Conservation (phyloP, 2,113 vertebrate species). For the Circaetus cinerascens region DNA sequence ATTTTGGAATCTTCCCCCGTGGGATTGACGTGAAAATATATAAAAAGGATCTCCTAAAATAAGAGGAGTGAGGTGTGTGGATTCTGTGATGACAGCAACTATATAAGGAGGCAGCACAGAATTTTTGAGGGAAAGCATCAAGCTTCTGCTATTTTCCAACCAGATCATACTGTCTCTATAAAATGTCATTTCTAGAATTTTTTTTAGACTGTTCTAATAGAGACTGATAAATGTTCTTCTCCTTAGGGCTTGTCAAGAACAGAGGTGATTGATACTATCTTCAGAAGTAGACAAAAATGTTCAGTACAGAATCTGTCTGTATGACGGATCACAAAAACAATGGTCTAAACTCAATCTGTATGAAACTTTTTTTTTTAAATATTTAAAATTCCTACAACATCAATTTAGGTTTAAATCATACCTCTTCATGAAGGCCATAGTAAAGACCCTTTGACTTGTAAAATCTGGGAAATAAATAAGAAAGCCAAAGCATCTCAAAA, state of each 20-base stretch:
- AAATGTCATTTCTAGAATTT: slow-evolving; percentile 36
- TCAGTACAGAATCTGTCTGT: slow-evolving; percentile 46
- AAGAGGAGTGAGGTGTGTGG: background rate
- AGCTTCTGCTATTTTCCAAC: slow-evolving; percentile 47
- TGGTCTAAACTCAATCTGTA: slow-evolving; percentile 26
- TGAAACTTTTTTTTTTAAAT: background rate
- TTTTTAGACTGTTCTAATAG: slow-evolving; percentile 66
- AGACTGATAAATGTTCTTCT: slow-evolving; percentile 65
- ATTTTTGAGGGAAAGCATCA: slow-evolving; percentile 6
- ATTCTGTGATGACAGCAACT: slow-evolving; percentile 21
- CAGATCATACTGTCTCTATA: background rate
- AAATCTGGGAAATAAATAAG: background rate
- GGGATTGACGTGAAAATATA: background rate
- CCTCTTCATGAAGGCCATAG: slow-evolving; percentile 5
- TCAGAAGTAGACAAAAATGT: slow-evolving; percentile 55
- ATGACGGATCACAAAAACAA: slow-evolving; percentile 59
- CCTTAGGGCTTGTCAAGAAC: slow-evolving; percentile 62
- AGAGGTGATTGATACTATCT: slow-evolving; percentile 69
- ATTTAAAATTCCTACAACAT: slow-evolving; percentile 14
- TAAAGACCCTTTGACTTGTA: background rate
- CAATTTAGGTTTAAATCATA: background rate
- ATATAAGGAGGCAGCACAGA: background rate
- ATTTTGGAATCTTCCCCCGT: background rate
- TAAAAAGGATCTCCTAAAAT: background rate
- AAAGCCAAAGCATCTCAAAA: background rate